Percentiles rank a stretch among this genome's conserved stretches.
Evolutionary conservation across 2,113 vertebrate genomes (phyloP).

Genomic region (Pristiophorus japonicus): DNA sequence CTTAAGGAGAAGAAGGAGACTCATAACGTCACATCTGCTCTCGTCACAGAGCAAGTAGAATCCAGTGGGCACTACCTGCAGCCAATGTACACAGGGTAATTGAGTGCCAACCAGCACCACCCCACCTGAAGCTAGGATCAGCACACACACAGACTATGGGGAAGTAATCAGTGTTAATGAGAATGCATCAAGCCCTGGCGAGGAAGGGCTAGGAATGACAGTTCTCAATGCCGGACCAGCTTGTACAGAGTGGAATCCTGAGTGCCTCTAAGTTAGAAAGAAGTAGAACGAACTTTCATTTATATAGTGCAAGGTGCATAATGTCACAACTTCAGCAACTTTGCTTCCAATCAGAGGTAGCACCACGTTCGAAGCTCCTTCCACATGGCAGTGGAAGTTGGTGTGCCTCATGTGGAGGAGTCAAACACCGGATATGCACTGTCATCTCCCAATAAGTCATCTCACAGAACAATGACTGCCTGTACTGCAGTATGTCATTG

Average conservation of each 20-base stretch:
- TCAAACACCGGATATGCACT: background rate
- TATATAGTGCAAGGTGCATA: background rate
- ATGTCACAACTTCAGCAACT: background rate
- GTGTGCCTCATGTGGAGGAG: too few species aligned
- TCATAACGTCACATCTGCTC: background rate
- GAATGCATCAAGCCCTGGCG: background rate
- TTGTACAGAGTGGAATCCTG: background rate
- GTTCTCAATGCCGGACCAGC: background rate
- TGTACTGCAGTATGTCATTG: background rate
- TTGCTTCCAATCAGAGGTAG: background rate
- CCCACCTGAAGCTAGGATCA: too few species aligned
- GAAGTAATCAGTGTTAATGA: background rate
- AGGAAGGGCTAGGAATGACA: background rate
- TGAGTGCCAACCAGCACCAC: too few species aligned
- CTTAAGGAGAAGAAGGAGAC: too few species aligned
- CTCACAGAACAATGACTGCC: background rate
- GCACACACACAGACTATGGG: background rate
- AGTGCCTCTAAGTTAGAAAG: background rate
- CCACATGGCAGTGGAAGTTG: background rate
- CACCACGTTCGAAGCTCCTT: background rate
- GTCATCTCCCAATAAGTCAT: background rate
- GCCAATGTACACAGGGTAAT: background rate
- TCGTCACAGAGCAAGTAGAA: background rate
- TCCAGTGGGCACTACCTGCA: background rate
- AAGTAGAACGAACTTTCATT: background rate